Evolutionary conservation across 2,797 vertebrate genomes (phyloP), one percentile per base, ranked within the genome.

Genomic region (Acropternis orthonyx): DNA sequence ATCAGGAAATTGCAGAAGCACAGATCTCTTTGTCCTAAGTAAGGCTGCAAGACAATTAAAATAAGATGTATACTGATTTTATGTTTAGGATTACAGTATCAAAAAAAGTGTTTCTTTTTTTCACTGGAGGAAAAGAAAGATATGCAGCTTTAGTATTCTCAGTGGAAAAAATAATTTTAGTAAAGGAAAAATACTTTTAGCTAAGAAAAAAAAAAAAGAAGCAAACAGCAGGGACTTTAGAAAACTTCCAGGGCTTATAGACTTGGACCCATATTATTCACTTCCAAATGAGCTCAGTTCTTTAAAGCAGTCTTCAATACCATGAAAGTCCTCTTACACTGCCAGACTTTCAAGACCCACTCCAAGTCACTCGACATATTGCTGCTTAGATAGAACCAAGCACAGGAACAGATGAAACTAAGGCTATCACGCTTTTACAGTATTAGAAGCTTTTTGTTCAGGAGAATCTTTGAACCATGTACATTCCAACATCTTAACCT

Each of bases 301-400:
- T 96, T 79, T 94, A 89, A 75, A 98, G 94, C 28, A 97, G 95
- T 85, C 96, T 96, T 98, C 96, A 92, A 98, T 97, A 79, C 96
- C 88, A 41, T 49, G 65, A 75, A 98, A 95, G 63, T 97, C 95
- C 43, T 97, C 95, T 95, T 98, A 97, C 91, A 98, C 56, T 97
- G 97, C 97, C 97, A 98, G 67, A 98, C 97, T 81, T 95, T 79
- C 67, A 91, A 78, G 81, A 89, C 34, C 48, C 73, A 88, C 36
- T 87, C 41, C 72, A 74, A 96, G 77, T 82, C 83, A 78, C 74
- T 94, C 36, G n/a, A 36, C 82, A 69, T 93, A 84, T 65, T 86
- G 94, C 58, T 96, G 41, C 67, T 87, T 75, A 88, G 65, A 67
- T 36, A 62, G 69, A 92, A 91, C n/a, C 58, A 90, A 90, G 54